Percentiles rank a stretch among this genome's conserved stretches.
Conservation (phyloP, 1,140 invertebrate genomes). For the Lethocerus indicus region DNA sequence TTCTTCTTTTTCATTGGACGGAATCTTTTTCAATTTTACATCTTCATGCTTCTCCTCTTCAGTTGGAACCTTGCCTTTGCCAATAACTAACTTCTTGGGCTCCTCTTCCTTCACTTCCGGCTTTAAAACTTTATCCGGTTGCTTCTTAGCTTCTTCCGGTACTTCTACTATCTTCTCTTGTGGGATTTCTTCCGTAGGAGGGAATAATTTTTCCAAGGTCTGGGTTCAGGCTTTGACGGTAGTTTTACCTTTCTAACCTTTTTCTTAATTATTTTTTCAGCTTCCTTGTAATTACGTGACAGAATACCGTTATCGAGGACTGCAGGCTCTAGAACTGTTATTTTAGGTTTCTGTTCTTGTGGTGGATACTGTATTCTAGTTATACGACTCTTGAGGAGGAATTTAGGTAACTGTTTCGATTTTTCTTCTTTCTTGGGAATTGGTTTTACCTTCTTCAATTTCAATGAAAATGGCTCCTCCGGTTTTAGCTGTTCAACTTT, state of each 20-base stretch:
- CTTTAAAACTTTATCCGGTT: conserved; percentile 23
- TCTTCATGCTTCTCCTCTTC: conserved; percentile 7
- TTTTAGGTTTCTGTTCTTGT: conserved; percentile 14
- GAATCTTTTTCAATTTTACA: conserved; percentile 16
- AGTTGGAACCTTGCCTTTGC: conserved; percentile 16
- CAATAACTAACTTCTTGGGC: conserved; percentile 16
- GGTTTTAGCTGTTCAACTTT: conserved; percentile 18
- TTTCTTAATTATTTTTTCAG: conserved; percentile 22
- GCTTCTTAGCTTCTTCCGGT: conserved; percentile 15
- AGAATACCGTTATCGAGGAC: conserved; percentile 23
- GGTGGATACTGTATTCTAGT: conserved; percentile 27
- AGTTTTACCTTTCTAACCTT: conserved; percentile 21
- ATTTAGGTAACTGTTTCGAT: conserved; percentile 31
- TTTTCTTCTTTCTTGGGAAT: conserved; percentile 31
- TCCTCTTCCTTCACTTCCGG: conserved; percentile 19
- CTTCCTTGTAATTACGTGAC: conserved; percentile 24
- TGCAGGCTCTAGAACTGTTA: conserved; percentile 18
- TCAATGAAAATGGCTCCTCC: conserved; percentile 12
- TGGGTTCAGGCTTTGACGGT: conserved; percentile 19
- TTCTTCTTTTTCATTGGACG: conserved; percentile 20
- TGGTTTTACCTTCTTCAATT: conserved; percentile 18
- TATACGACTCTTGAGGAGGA: conserved; percentile 44
- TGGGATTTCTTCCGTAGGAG: conserved; percentile 7
- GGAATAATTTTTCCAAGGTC: conserved; percentile 24
- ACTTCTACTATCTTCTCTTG: conserved; percentile 18